Evolutionary conservation across 2,113 vertebrate genomes (phyloP).

Genomic region (Cisticola juncidis): DNA sequence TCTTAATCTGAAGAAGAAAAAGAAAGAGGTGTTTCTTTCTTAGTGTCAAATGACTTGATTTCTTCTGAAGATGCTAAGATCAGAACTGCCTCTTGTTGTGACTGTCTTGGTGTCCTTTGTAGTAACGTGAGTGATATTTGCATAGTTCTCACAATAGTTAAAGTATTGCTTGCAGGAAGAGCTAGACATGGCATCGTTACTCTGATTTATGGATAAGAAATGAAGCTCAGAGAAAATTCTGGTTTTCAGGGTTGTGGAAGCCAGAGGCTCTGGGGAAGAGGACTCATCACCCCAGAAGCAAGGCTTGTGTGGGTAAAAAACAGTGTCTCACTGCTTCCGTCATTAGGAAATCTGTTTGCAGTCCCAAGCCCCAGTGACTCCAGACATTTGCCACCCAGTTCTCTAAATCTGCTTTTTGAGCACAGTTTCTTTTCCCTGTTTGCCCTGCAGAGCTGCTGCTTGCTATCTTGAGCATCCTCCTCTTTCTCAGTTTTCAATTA

Average conservation of each 20-base stretch:
- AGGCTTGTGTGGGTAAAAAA: not conserved
- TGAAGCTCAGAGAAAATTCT: not conserved
- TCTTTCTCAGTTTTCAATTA: constrained; percentile 25
- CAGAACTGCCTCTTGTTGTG: not conserved
- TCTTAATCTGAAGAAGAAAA: not conserved
- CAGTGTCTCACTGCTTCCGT: not conserved
- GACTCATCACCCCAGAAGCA: not conserved
- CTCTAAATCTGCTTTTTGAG: not conserved
- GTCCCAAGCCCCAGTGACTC: not conserved
- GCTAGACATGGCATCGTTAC: not conserved
- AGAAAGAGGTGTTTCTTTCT: not conserved
- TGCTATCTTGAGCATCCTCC: constrained; percentile 8
- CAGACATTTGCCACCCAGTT: not conserved
- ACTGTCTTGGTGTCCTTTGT: not conserved
- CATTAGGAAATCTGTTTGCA: not conserved
- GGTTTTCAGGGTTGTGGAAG: not conserved
- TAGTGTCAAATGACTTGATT: not conserved
- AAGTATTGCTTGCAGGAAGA: not conserved
- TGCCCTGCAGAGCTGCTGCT: constrained; percentile 18
- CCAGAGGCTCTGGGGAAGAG: not conserved
- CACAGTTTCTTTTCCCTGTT: constrained; percentile 10
- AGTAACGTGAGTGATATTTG: not conserved
- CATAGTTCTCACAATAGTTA: not conserved
- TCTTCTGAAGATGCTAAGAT: not conserved
- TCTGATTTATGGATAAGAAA: not conserved